Base-by-base conservation (phyloP, 64 coral and sea anemone genomes). In the Exaiptasia diaphana region DNA sequence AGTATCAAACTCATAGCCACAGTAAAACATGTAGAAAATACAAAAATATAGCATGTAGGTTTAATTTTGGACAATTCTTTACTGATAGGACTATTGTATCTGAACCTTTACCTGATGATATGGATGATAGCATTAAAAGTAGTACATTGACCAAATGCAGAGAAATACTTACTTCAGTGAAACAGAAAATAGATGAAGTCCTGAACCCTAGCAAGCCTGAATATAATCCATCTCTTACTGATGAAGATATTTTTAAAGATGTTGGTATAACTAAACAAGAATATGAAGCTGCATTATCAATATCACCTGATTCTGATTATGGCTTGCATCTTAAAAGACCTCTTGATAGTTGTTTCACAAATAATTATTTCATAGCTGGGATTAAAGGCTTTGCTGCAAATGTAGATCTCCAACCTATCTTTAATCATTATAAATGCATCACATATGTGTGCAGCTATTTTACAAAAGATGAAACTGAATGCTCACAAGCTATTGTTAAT, bases 1-100 rank as follows among this genome's bases (percentile, higher is more conserved):
- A 74, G 41, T 75, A 86, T 75, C 82, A 86, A 63, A 86, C 59
- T 26, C 71, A 75, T 36, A 75, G 35, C 34, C 83, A 86, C 54
- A 36, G 73, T 50, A 53, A 53, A 53, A 44, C 43, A 50, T 76
- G 43, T 76, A 54, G 73, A 53, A 49, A 76, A 53, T 76, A 52
- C 53, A 54, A 53, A 49, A 49, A 49, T 9, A 49, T 49, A 49
- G 45, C 45, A 67, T 67, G 63, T 67, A 26, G 63, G 26, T 67
- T 67, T 35, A 67, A 67, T 33, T 67, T 67, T 79, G 76, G 76
- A 21, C 76, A 79, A 14, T 79, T 79, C n/a, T 79, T 79, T 67
- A 46, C 57, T 25, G 58, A 82, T 6, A 62, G 31, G 78, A 87
- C 84, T 67, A 77, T 87, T 67, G 44, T 87, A 67, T 72, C 60